Evolutionary conservation across 1,140 invertebrate species (phyloP).

Genomic region (Lordiphosa stackelbergi): DNA sequence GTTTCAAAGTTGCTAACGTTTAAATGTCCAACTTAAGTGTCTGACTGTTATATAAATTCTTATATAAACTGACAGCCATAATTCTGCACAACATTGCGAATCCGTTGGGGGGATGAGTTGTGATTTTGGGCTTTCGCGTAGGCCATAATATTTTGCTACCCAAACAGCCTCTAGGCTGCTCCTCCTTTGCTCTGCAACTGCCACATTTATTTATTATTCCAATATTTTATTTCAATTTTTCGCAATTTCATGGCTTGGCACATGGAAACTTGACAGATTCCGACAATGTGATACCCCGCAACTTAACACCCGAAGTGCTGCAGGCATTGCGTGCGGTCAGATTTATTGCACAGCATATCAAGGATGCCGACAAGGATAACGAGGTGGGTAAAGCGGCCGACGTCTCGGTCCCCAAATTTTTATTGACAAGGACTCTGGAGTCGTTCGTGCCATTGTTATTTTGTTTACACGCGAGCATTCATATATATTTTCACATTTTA

Average conservation of each 20-base stretch:
- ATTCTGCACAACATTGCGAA: slow-evolving; percentile 7
- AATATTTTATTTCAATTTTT: slow-evolving; percentile 75
- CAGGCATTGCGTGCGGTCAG: slow-evolving; percentile 94
- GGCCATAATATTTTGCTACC: slow-evolving; percentile 39
- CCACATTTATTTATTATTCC: slow-evolving; percentile 66
- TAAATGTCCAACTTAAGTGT: no score
- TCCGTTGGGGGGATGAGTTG: slow-evolving; percentile 9
- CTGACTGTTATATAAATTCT: no score
- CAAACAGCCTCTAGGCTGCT: slow-evolving; percentile 19
- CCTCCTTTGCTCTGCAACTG: slow-evolving; percentile 22
- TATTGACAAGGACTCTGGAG: slow-evolving; percentile 42
- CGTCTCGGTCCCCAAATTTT: slow-evolving; percentile 40
- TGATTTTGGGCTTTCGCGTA: slow-evolving; percentile 24
- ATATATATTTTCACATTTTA: slow-evolving; percentile 22
- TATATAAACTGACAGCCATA: slow-evolving; percentile 7
- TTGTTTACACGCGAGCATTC: slow-evolving; percentile 21
- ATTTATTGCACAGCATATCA: slow-evolving; percentile 98
- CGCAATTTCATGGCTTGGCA: slow-evolving; percentile 61
- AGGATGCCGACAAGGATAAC: slow-evolving; percentile 95
- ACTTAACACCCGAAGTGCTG: slow-evolving; percentile 90
- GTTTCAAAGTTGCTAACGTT: no score
- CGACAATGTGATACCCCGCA: slow-evolving; percentile 87
- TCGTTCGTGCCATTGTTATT: slow-evolving; percentile 56
- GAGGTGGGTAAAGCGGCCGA: slow-evolving; percentile 82
- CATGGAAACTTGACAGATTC: slow-evolving; percentile 79